Base-by-base conservation (phyloP, 30 jellyfish, hydroid and myxozoan genomes). In the Pseudorhiza aurosa region DNA sequence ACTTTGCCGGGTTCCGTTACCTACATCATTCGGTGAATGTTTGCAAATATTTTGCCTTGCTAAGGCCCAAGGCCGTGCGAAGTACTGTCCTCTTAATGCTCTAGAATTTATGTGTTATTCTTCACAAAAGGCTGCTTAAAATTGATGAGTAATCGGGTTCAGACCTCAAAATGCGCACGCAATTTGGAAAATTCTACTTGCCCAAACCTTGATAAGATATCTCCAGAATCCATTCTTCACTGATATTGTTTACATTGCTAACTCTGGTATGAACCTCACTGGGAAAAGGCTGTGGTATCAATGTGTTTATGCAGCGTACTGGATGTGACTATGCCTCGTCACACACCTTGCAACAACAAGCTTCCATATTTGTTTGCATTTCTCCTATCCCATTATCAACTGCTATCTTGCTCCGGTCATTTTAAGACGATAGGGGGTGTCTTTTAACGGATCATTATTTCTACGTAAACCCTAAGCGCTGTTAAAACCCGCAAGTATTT, bases 351-450 rank as follows among this genome's bases (percentile, higher is more conserved):
- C 29, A 32, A 64, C 8, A 64, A 35, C 58, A 64, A 64, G 33
- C 25, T 22, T 35, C 10, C 1, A 33, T 8, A 14, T 14, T 49
- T 64, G 58, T 64, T 64, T 39, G 19, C 77, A 33, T 64, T 64
- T 58, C 19, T 64, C 63, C 63, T 25, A 49, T 2, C n/a, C n/a
- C 7, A 12, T 29, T 49, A 49, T 25, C n/a, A 49, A 49, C 63
- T 3, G n/a, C n/a, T 49, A 49, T 14, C 63, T 5, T 49, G 63
- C 63, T 49, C 17, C 2, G 63, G n/a, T 25, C 29, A 15, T 64
- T 64, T 33, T 18, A 64, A 33, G 32, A 14, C 77, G 60, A 64
- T 64, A 26, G 77, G 58, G 58, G 60, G 77, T 64, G 77, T 64
- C 19, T 26, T 35, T 64, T 64, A 64, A 64, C 77, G 21, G 17